phyloP scores from a whole-genome alignment of 2,113 vertebrate species.

The Microcebus griseorufus region DNA sequence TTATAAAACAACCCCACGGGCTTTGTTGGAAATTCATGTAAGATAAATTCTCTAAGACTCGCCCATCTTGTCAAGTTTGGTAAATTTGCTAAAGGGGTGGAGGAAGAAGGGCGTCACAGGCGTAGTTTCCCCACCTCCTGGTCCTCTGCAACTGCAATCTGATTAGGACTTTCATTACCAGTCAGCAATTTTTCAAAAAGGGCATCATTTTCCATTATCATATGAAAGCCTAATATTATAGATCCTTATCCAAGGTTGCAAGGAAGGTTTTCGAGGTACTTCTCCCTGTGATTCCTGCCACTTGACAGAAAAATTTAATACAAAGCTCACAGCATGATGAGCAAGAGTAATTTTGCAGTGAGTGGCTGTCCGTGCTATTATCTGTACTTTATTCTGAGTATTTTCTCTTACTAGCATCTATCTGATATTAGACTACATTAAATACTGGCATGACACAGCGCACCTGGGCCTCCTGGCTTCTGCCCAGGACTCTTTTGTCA shows the following conservation, averaged over 20 bases:
- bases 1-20: constrained; percentile 82
- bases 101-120: constrained; percentile 18
- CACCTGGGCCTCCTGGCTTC: constrained; percentile 87
- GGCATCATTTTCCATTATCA: constrained; percentile 88
- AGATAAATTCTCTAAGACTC: constrained; percentile 84
- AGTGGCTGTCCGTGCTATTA: constrained; percentile 89
- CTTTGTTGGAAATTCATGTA: constrained; percentile 90
- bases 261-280: constrained; percentile 84
- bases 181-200: constrained; percentile 87
- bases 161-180: constrained; percentile 89
- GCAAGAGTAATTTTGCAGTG: constrained; percentile 92
- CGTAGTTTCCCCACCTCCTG: constrained; percentile 56
- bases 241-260: constrained; percentile 87
- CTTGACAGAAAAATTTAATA: constrained; percentile 96
- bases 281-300: constrained; percentile 86
- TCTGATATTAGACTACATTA: constrained; percentile 85
- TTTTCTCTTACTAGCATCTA: constrained; percentile 83
- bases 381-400: constrained; percentile 86
- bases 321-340: constrained; percentile 90
- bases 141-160: constrained; percentile 83
- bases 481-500: constrained; percentile 84
- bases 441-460: constrained; percentile 83
- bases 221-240: constrained; percentile 90
- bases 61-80: constrained; percentile 85
- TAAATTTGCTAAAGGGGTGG: constrained; percentile 77